phyloP scores from a whole-genome alignment of 2,888 invertebrate genomes.

The Rotaria magnacalcarata region DNA sequence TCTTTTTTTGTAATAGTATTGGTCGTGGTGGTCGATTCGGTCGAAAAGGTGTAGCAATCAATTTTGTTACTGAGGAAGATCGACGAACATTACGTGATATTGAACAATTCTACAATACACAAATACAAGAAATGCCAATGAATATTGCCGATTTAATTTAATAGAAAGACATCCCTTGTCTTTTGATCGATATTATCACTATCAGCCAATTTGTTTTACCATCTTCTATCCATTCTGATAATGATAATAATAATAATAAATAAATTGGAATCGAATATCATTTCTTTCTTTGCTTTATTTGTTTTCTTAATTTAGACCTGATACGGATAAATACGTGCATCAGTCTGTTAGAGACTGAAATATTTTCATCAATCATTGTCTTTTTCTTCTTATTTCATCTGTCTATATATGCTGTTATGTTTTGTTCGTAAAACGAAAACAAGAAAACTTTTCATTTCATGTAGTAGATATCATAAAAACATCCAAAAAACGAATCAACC shows the following conservation, averaged over 20 bases:
- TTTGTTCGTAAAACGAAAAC: neutral
- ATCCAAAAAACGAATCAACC: no score
- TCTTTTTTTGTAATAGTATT: slow-evolving; percentile 65
- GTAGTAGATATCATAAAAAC: neutral
- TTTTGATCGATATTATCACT: neutral
- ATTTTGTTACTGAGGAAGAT: slow-evolving; percentile 98
- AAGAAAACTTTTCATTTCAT: neutral
- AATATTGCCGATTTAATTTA: slow-evolving; percentile 52
- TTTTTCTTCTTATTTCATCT: slow-evolving; percentile 7
- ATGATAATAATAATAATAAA: neutral
- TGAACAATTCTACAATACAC: slow-evolving; percentile 98
- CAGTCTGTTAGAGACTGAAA: neutral
- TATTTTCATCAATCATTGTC: neutral
- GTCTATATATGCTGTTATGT: neutral
- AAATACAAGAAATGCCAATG: slow-evolving; percentile 98
- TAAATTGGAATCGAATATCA: neutral
- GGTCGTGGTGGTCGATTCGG: slow-evolving; percentile 96
- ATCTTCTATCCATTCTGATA: neutral
- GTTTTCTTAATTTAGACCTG: neutral
- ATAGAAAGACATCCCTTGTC: neutral
- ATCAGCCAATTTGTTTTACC: neutral
- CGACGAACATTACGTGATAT: slow-evolving; percentile 96
- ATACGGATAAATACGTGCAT: neutral
- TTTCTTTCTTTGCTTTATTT: neutral
- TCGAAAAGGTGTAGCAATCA: slow-evolving; percentile 97